Base-by-base conservation (phyloP, 2,113 vertebrate species). In the Pedionomus torquatus region DNA sequence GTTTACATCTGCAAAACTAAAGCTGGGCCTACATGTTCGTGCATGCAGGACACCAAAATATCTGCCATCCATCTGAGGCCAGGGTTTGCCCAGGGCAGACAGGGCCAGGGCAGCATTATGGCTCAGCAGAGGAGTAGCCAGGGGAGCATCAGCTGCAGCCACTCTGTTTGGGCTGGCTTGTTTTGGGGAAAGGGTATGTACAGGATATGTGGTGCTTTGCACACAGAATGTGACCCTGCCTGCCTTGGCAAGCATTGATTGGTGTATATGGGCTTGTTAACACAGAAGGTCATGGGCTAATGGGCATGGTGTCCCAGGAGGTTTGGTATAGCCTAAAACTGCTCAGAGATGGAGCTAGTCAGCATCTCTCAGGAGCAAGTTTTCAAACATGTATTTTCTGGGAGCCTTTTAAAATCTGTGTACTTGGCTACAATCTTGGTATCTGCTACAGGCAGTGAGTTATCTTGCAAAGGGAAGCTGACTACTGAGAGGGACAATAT, bases 11-110 rank as follows among this genome's bases (percentile, higher is more conserved):
- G 39, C 46, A n/a, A 35, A 52, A 46, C 28, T 25, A 13, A 52
- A 80, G 44, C 21, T 33, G 43, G 21, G 18, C 31, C 10, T 7
- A 11, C 28, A 33, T 54, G 30, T n/a, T 69, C 44, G 11, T 4
- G 17, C 0, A 1, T 35, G 24, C n/a, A 35, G 51, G 39, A 31
- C 25, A 18, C 24, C 1, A 0, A n/a, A 74, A 46, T 30, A 68
- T 17, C 30, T 35, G 44, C 46, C 1, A 9, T 31, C 19, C 37
- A 18, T 33, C 30, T 28, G 30, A 21, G 46, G 44, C 17, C 44
- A 31, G 52, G 58, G 15, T 44, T 28, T 65, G 33, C 43, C 51
- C 4, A 0, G 2, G 57, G 58, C 28, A 26, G 72, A 26, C 35
- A 51, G 49, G 43, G 23, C 7, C 33, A 17, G 51, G 23, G 35